Percentiles rank a stretch among this genome's conserved stretches.
Conservation (phyloP, 2,113 vertebrate genomes). For the Mionectes macconnelli region DNA sequence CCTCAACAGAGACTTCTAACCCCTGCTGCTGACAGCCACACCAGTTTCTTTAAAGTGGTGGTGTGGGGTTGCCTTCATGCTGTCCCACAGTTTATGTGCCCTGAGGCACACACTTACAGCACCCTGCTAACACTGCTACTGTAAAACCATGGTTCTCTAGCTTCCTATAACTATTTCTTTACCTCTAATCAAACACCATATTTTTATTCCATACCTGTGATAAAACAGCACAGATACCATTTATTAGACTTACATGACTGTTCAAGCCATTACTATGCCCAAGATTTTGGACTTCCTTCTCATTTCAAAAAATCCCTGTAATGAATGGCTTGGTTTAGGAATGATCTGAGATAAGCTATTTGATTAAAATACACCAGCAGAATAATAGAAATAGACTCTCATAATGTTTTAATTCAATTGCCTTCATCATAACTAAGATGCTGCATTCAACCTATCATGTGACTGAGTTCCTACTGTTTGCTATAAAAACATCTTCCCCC, state of each 20-base stretch:
- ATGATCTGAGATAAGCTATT: not conserved
- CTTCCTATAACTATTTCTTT: not conserved
- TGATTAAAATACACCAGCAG: not conserved
- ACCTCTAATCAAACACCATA: not conserved
- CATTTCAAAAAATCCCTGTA: not conserved
- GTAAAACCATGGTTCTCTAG: not conserved
- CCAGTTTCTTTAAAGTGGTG: not conserved
- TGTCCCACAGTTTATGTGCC: not conserved
- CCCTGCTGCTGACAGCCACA: not conserved
- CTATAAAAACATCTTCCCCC: not conserved
- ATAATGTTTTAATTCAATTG: not conserved
- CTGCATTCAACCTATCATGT: not conserved
- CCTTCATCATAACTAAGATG: not conserved
- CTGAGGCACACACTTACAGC: not conserved
- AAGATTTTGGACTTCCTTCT: not conserved
- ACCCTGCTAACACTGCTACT: not conserved
- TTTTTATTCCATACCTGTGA: not conserved
- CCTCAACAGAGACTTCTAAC: not conserved
- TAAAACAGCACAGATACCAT: not conserved
- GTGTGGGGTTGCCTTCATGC: not conserved
- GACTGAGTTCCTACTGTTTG: not conserved
- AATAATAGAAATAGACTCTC: not conserved
- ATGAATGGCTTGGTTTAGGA: not conserved
- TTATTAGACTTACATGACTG: not conserved
- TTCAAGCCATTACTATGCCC: not conserved